These are phyloP conservation scores for Bucorvus abyssinicus DNA, from an alignment of 2,797 vertebrate genomes.

Conservation along the genomic window DNA sequence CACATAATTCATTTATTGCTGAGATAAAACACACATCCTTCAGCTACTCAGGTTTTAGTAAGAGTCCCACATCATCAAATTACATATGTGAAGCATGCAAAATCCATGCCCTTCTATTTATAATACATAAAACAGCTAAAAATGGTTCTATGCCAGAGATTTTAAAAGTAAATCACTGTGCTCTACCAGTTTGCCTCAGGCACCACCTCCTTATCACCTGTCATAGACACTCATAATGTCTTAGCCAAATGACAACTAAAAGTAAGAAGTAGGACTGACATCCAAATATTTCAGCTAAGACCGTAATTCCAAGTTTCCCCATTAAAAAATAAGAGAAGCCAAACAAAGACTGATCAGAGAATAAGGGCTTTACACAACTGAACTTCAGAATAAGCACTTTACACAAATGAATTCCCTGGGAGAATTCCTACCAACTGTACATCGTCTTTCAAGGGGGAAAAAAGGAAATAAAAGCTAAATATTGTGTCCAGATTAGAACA, in stretches of 20 bases:
- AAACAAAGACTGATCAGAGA: not conserved
- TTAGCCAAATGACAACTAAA: not conserved
- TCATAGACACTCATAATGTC: not conserved
- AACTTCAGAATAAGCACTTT: not conserved
- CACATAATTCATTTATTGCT: not conserved
- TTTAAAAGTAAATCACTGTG: not conserved
- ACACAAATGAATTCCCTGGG: not conserved
- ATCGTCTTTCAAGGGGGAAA: not conserved
- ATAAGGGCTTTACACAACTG: not conserved
- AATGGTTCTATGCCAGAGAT: not conserved
- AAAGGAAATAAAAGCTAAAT: not conserved
- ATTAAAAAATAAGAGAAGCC: not conserved
- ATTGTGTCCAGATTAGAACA: not conserved
- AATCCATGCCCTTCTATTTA: not conserved
- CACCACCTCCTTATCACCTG: not conserved
- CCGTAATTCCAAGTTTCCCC: not conserved
- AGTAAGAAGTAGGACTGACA: not conserved
- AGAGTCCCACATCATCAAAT: not conserved
- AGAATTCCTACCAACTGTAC: not conserved
- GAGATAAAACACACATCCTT: not conserved
- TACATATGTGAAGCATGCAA: not conserved
- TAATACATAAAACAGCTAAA: not conserved
- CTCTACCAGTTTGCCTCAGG: not conserved
- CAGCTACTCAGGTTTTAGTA: not conserved
- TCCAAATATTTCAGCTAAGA: not conserved